Conservation (phyloP, 2,888 invertebrate genomes). For the Lordiphosa andalusiaca region DNA sequence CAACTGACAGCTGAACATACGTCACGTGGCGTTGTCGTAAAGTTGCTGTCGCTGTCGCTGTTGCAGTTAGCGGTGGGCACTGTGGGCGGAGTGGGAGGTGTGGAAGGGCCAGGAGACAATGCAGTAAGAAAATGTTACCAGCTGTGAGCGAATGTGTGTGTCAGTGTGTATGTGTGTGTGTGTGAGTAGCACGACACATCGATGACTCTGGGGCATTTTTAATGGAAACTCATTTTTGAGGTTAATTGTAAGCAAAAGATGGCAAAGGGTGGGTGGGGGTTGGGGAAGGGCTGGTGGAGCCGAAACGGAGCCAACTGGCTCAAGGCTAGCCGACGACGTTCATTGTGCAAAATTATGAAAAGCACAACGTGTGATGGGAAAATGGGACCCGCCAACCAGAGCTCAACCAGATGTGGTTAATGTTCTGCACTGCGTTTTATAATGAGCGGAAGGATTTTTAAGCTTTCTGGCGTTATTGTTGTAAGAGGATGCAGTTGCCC, state of each 20-base stretch:
- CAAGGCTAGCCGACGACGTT: constrained; percentile 44
- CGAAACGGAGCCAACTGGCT: constrained; percentile 37
- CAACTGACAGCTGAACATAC: constrained; percentile 71
- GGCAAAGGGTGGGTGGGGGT: no score
- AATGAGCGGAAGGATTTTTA: constrained; percentile 65
- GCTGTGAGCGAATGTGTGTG: constrained; percentile 20
- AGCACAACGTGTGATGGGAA: constrained; percentile 50
- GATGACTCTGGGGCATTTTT: constrained; percentile 70
- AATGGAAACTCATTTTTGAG: constrained; percentile 73
- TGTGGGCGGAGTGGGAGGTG: neutral
- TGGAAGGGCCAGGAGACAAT: constrained; percentile 20
- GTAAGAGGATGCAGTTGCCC: constrained; percentile 11
- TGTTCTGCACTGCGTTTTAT: constrained; percentile 55
- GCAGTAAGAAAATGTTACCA: constrained; percentile 29
- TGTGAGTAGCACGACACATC: constrained; percentile 25
- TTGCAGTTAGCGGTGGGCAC: constrained; percentile 22
- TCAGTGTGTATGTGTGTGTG: constrained; percentile 13
- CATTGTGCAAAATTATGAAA: constrained; percentile 67
- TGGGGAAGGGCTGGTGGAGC: neutral
- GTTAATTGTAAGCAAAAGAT: constrained; percentile 70
- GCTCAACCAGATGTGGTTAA: constrained; percentile 49
- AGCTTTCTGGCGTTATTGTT: constrained; percentile 8
- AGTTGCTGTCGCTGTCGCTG: constrained; percentile 50
- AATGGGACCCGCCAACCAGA: constrained; percentile 14
- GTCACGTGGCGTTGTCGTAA: constrained; percentile 71